A percentile compares a stretch with the other conserved stretches of the same genome.
These are phyloP conservation scores for Papilio machaon DNA, from an alignment of 1,140 invertebrate genomes.

Conservation along the genomic window DNA sequence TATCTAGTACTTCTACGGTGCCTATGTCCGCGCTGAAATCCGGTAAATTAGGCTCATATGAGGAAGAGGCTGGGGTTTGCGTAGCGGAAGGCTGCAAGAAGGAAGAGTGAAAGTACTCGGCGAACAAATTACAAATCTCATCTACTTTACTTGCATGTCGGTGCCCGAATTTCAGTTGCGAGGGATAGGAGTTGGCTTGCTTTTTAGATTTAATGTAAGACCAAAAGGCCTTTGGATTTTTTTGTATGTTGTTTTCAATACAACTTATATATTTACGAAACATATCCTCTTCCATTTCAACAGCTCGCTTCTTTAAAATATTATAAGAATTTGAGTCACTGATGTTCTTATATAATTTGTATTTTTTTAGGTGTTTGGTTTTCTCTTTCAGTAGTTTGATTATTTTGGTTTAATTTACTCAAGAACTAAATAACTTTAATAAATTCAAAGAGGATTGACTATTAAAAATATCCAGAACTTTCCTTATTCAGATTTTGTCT, in stretches of 20 bases:
- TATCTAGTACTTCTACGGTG: no score
- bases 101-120: slow-evolving; percentile 44
- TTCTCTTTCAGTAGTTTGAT: slow-evolving; percentile 48
- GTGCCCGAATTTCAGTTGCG: slow-evolving; percentile 23
- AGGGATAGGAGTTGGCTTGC: slow-evolving; percentile 28
- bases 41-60: not conserved
- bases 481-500: not conserved
- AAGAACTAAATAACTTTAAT: no score
- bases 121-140: slow-evolving; percentile 43
- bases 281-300: slow-evolving; percentile 35
- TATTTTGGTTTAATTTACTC: no score
- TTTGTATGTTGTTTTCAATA: slow-evolving; percentile 40
- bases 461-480: not conserved
- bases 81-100: slow-evolving; percentile 19
- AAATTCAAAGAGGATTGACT: no score
- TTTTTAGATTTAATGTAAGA: slow-evolving; percentile 45
- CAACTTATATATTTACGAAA: slow-evolving; percentile 37
- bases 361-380: slow-evolving; percentile 46
- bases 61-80: not conserved
- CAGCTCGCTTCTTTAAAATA: slow-evolving; percentile 42
- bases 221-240: slow-evolving; percentile 44
- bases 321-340: slow-evolving; percentile 40
- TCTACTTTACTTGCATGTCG: not conserved
- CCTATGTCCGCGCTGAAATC: not conserved
- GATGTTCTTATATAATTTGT: slow-evolving; percentile 43